phyloP scores from a whole-genome alignment of 2,797 vertebrate genomes.

The Pseudopleuronectes americanus region DNA sequence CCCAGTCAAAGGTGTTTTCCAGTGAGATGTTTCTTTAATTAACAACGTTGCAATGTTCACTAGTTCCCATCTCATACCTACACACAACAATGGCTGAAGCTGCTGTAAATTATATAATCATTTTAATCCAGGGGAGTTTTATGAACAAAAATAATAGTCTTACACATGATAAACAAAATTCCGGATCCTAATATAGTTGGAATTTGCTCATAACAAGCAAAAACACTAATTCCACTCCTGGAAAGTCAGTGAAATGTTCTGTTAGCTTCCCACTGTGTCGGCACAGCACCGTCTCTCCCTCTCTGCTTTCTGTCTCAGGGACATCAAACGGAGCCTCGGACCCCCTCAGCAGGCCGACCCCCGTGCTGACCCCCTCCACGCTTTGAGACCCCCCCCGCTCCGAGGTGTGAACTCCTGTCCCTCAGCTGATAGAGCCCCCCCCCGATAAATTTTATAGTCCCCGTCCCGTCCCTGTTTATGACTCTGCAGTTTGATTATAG shows the following conservation, averaged over 20 bases:
- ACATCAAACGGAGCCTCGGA: conserved; percentile 70
- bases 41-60: no score
- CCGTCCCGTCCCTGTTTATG: conserved; percentile 75
- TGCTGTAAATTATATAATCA: no score
- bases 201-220: neutral
- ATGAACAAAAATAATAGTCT: no score
- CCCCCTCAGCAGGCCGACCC: conserved; percentile 64
- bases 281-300: conserved; percentile 19
- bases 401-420: conserved; percentile 77
- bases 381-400: conserved; percentile 67
- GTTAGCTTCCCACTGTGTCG: conserved; percentile 14
- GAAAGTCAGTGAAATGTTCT: neutral
- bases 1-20: no score
- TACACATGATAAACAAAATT: neutral
- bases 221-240: neutral
- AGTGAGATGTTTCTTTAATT: no score
- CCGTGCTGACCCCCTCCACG: conserved; percentile 41
- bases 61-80: no score
- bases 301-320: conserved; percentile 63
- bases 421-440: conserved; percentile 61
- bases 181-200: neutral
- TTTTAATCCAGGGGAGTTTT: no score
- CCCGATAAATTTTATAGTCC: conserved; percentile 72
- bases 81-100: no score
- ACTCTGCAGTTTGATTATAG: conserved; percentile 79